A percentile compares a stretch with the other conserved stretches of the same genome.
Evolutionary conservation across 2,113 vertebrate genomes (phyloP).

Genomic region (Rhinoptilus africanus): DNA sequence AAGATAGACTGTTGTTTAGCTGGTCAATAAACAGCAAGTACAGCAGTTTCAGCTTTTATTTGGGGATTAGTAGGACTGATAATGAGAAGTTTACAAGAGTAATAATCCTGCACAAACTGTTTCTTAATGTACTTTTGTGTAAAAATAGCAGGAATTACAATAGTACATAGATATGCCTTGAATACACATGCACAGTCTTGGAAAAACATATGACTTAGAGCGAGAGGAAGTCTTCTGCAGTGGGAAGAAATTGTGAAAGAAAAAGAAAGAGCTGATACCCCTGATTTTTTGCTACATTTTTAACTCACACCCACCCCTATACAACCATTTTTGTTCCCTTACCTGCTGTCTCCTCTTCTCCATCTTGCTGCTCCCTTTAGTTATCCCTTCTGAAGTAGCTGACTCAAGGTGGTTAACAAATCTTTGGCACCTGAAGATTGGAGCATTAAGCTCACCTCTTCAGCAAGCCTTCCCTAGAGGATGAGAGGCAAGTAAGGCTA

Average conservation of each 20-base stretch:
- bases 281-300: not conserved
- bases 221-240: not conserved
- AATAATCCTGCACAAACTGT: not conserved
- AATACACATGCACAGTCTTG: not conserved
- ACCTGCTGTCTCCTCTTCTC: not conserved
- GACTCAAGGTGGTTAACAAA: not conserved
- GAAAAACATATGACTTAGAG: rapidly evolving
- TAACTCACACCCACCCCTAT: not conserved
- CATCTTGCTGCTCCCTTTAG: not conserved
- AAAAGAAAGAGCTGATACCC: not conserved
- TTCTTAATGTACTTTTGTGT: not conserved
- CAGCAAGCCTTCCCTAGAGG: not conserved
- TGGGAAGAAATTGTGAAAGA: not conserved
- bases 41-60: not conserved
- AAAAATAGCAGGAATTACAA: not conserved
- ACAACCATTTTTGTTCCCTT: not conserved
- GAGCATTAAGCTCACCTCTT: not conserved
- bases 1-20: not conserved
- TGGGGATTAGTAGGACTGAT: not conserved
- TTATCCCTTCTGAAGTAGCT: not conserved
- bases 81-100: not conserved
- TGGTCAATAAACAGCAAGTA: not conserved
- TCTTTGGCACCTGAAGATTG: not conserved
- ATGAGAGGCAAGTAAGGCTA: not conserved
- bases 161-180: not conserved